Evolutionary conservation across 1,140 invertebrate species (phyloP).

Genomic region (Drosophila ercepeae): DNA sequence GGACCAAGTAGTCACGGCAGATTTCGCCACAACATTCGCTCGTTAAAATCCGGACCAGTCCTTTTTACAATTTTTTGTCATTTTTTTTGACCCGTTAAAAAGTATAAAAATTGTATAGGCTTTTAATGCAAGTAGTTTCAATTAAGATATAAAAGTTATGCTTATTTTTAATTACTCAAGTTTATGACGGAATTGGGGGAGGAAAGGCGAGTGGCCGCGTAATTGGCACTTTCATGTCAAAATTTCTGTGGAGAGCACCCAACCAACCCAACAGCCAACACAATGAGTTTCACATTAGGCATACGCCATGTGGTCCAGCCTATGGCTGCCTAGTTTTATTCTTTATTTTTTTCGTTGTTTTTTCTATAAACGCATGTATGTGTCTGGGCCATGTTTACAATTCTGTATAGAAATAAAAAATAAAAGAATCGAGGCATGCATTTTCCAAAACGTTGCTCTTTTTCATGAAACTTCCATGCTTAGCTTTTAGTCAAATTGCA

Average conservation of each 20-base stretch:
- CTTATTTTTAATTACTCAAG: constrained; percentile 74
- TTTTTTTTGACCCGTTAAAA: constrained; percentile 30
- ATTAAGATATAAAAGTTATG: constrained; percentile 73
- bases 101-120: constrained; percentile 55
- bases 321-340: neutral
- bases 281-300: constrained; percentile 57
- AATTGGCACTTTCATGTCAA: constrained; percentile 76
- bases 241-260: constrained; percentile 20
- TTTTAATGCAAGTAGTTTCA: constrained; percentile 67
- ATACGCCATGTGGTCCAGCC: constrained; percentile 68
- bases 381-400: constrained; percentile 73
- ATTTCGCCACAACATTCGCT: constrained; percentile 54
- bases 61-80: constrained; percentile 30
- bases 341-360: neutral
- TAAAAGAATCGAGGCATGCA: constrained; percentile 51
- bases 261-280: constrained; percentile 5
- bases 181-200: constrained; percentile 46
- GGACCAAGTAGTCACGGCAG: constrained; percentile 20
- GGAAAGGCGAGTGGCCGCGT: constrained; percentile 33
- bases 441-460: constrained; percentile 60
- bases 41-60: constrained; percentile 69
- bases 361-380: neutral
- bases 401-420: constrained; percentile 58
- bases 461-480: constrained; percentile 47
- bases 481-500: constrained; percentile 78